Percentiles rank a stretch among this genome's conserved stretches.
Evolutionary conservation across 1,140 invertebrate species (phyloP).

Genomic region (Trissolcus basalis): DNA sequence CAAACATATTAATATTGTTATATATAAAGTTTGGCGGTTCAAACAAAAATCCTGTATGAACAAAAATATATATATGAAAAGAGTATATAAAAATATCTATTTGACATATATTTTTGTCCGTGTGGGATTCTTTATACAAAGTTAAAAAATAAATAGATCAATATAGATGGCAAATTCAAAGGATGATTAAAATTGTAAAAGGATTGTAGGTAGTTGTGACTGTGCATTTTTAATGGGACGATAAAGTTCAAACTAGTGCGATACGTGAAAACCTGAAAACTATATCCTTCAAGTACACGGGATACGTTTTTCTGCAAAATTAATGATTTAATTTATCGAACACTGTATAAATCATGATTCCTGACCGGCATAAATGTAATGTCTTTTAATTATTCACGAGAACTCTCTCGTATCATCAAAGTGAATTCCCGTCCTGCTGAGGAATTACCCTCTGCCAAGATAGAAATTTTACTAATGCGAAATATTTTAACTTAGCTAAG

Average conservation of each 20-base stretch:
- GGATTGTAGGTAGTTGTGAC: not conserved
- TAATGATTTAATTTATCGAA: constrained; percentile 53
- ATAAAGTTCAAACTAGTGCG: not conserved
- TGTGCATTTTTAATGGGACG: constrained; percentile 1
- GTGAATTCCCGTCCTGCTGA: constrained; percentile 54
- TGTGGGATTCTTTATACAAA: too few species aligned
- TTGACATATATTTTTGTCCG: too few species aligned
- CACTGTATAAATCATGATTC: constrained; percentile 48
- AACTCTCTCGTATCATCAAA: constrained; percentile 54
- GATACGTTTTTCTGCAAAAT: constrained; percentile 36
- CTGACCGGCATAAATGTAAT: constrained; percentile 53
- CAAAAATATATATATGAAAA: too few species aligned
- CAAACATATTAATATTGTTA: too few species aligned
- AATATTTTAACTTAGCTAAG: constrained; percentile 42
- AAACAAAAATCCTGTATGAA: too few species aligned
- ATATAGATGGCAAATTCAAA: too few species aligned
- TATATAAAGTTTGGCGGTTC: too few species aligned
- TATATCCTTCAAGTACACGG: constrained; percentile 9
- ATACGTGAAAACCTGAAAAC: not conserved
- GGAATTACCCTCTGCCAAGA: constrained; percentile 56
- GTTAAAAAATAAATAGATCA: too few species aligned
- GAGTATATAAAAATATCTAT: too few species aligned
- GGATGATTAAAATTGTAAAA: too few species aligned
- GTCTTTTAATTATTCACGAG: constrained; percentile 53
- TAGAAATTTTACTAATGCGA: constrained; percentile 48